Conservation (phyloP, 2,888 invertebrate genomes). For the Heliconius charithonia region DNA sequence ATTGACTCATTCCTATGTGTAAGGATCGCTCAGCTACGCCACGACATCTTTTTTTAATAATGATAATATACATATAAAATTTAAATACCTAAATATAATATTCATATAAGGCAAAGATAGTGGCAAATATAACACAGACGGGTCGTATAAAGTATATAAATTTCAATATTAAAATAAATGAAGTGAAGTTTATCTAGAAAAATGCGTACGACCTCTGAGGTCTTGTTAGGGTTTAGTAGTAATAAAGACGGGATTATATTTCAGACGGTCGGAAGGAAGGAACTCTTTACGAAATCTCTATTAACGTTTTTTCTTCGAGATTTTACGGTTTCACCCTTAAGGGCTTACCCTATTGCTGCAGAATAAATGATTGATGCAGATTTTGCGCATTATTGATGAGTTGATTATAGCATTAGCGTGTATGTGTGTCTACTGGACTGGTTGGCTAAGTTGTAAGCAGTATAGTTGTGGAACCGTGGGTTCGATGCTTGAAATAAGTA, state of each 20-base stretch:
- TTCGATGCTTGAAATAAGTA: not conserved
- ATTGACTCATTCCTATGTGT: too few species aligned
- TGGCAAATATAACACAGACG: not conserved
- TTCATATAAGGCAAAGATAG: not conserved
- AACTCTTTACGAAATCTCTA: conserved; percentile 37
- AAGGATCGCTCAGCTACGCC: too few species aligned
- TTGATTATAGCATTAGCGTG: not conserved
- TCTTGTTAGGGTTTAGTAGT: conserved; percentile 46
- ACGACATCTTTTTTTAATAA: too few species aligned
- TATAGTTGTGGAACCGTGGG: not conserved
- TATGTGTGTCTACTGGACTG: not conserved
- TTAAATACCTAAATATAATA: not conserved
- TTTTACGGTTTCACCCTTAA: conserved; percentile 32
- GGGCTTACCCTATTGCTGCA: conserved; percentile 25
- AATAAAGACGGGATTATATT: conserved; percentile 50
- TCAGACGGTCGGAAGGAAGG: conserved; percentile 43
- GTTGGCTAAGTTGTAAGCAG: too few species aligned
- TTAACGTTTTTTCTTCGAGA: conserved; percentile 30
- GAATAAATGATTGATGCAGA: conserved; percentile 28
- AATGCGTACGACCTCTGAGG: conserved; percentile 33
- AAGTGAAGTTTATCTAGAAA: conserved; percentile 27
- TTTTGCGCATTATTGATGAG: not conserved
- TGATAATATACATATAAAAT: too few species aligned
- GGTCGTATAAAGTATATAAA: conserved; percentile 3
- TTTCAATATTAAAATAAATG: conserved; percentile 25